Evolutionary conservation across 2,888 invertebrate species (phyloP), one percentile per base, ranked within the genome.

Genomic region (Nephrotoma guestfalica): DNA sequence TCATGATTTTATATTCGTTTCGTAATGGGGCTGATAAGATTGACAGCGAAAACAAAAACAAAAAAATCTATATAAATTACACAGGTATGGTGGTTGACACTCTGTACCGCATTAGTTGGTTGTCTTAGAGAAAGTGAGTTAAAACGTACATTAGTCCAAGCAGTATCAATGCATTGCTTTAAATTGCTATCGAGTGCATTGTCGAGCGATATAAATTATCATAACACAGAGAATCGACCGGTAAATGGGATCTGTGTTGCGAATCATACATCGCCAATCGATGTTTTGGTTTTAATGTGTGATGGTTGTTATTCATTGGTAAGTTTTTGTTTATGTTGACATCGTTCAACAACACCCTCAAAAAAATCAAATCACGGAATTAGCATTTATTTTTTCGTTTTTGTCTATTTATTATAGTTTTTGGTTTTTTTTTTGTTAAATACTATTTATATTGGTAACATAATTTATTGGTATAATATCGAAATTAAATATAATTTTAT

Each of bases 181-280:
- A 96, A 97, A 90, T 95, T 99, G 89, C 93, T 99, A 88, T 97
- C 97, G 86, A 95, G 98, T 88, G 97, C 98, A 86, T 95, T 99
- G 89, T 98, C 99, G 7, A 94, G 96, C 42, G 97, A 97, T 88
- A 95, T 97, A 89, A 95, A 94, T 41, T 97, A 97, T 92, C 96
- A 97, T 92, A 96, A 95, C 91, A 94, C 94, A 86, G 96, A 97
- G 90, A 97, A 98, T 91, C 94, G 94, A 89, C 98, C 98, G 45
- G 94, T 94, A 89, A 93, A 92, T 88, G 95, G 95, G 83, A 99
- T 99, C 89, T 99, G 99, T 92, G 99, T 99, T 42, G 99, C 99
- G 86, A 99, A 99, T 92, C 99, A 99, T 92, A 99, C 99, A 5
- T 98, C 98, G 88, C 99, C 99, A 3, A 98, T 99, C 88, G 99